Percentiles rank a stretch among this genome's conserved stretches.
Evolutionary conservation across 2,888 invertebrate genomes (phyloP).

Genomic region (Alsophila aescularia): DNA sequence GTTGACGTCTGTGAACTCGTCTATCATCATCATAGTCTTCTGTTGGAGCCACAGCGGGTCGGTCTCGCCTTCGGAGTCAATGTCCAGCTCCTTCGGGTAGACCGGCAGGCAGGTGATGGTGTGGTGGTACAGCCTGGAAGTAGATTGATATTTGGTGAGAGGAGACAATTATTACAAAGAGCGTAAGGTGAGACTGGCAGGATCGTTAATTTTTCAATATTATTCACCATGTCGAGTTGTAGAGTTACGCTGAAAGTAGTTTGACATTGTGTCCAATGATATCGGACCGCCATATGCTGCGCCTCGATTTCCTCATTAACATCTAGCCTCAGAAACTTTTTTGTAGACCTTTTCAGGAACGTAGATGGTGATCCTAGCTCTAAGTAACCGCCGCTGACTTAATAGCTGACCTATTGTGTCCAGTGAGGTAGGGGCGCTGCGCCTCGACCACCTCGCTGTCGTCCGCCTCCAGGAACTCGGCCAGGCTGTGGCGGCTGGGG

Average conservation of each 20-base stretch:
- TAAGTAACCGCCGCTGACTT: too few species aligned
- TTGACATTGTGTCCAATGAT: conserved; percentile 95
- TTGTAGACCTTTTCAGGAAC: too few species aligned
- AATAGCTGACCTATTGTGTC: conserved; percentile 90
- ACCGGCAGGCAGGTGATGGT: conserved; percentile 97
- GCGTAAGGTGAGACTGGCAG: too few species aligned
- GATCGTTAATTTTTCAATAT: too few species aligned
- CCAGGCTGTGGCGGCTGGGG: conserved; percentile 88
- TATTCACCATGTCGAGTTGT: too few species aligned
- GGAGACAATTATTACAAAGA: not conserved
- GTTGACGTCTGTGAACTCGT: conserved; percentile 99
- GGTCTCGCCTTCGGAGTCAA: conserved; percentile 97
- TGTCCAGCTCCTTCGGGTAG: conserved; percentile 96
- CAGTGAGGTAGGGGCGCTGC: conserved; percentile 94
- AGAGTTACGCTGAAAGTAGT: too few species aligned
- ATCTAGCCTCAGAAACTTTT: conserved; percentile 94
- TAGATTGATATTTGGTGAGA: not conserved
- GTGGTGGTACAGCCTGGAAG: conserved; percentile 94
- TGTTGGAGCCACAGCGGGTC: conserved; percentile 97
- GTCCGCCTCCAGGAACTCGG: conserved; percentile 95
- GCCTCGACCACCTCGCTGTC: conserved; percentile 91
- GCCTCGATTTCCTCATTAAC: conserved; percentile 91
- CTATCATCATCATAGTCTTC: conserved; percentile 98
- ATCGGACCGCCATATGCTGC: conserved; percentile 93
- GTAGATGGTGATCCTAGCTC: too few species aligned